Conservation (phyloP, 2,888 invertebrate species). For the Gnatocerus cornutus region DNA sequence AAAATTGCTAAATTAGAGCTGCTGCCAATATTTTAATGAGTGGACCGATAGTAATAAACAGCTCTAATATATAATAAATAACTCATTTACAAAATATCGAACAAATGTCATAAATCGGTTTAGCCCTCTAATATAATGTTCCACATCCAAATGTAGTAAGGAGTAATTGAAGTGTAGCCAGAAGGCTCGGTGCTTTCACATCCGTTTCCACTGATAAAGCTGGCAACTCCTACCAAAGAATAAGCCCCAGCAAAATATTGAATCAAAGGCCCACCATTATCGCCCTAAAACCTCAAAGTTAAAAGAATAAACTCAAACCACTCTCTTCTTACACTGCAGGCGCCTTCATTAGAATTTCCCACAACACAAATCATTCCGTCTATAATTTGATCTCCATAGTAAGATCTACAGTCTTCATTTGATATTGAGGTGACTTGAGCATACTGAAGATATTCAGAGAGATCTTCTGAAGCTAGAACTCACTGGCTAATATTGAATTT, state of each 20-base stretch:
- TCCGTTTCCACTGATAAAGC: conserved; percentile 32
- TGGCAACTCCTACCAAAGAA: conserved; percentile 14
- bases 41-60: too few species aligned
- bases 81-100: too few species aligned
- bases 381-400: conserved; percentile 10
- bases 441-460: conserved; percentile 11
- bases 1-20: too few species aligned
- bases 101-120: too few species aligned
- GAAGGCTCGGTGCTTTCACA: conserved; percentile 34
- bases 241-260: background rate
- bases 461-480: background rate
- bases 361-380: conserved; percentile 23
- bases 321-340: background rate
- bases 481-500: too few species aligned
- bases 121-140: too few species aligned
- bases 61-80: too few species aligned
- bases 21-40: too few species aligned
- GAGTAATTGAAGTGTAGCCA: conserved; percentile 17
- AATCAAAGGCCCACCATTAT: conserved; percentile 20
- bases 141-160: background rate
- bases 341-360: conserved; percentile 21
- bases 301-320: background rate
- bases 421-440: background rate
- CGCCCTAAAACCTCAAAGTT: conserved; percentile 13
- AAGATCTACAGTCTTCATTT: conserved; percentile 10